Base-by-base conservation (phyloP, 2,888 invertebrate species). In the Eupithecia pulchellata region DNA sequence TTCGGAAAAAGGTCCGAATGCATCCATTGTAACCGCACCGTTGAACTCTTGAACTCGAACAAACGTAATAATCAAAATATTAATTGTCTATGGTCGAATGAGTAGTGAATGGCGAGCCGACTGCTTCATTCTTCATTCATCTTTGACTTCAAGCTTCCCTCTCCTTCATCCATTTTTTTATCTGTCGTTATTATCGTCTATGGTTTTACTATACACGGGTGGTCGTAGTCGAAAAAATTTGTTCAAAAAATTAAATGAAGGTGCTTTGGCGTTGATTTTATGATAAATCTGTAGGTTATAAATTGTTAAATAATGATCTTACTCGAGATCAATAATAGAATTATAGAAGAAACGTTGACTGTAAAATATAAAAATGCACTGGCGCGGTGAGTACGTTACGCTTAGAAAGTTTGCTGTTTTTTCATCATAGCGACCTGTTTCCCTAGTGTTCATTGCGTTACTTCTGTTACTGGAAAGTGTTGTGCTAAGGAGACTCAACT, bases 291-390 rank as follows among this genome's bases (percentile, higher is more conserved):
- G 92, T 94, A 94, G 94, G 94, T 91, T 92, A 91, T 90, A 88
- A 90, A 93, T 92, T 92, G 90, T 93, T 91, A 91, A 94, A 92
- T 92, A 92, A 98, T 98, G 98, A 98, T 99, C 96, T 96, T 99
- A 92, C 96, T 99, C 91, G 99, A 99, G 96, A 99, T 99, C 95
- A 98, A 99, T 95, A 99, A 99, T 96, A 97, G 99, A 94, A 99
- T 99, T 95, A 97, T 99, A 86, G 99, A 99, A 95, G 99, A 99
- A 95, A 98, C 99, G 75, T 95, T 99, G 90, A 96, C 97, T 88
- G 96, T 98, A 85, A 99, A 99, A 96, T 99, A 99, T 95, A 98
- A 97, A 95, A 99, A 99, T 96, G 98, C 98, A 88, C 95, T 97
- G 93, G 97, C 98, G 87, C 99, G 99, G 99, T 99, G 95, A 96